Percentiles rank a stretch among this genome's conserved stretches.
Conservation (phyloP, 2,888 invertebrate species). For the Anorthoa munda region DNA sequence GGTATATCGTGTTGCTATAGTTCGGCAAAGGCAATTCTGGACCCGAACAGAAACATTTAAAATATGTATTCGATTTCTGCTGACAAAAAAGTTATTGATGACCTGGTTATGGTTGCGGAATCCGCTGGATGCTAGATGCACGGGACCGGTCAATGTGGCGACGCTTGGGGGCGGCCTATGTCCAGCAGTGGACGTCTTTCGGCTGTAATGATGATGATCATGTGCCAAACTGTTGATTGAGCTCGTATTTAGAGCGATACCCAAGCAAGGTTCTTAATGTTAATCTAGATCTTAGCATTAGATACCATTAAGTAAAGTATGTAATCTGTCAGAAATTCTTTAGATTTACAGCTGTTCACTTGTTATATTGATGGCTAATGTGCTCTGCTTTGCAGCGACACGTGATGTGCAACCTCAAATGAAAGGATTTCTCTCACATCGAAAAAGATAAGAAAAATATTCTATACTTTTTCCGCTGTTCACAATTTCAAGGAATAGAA, state of each 20-base stretch:
- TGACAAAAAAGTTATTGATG: no score
- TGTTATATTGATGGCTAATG: background rate
- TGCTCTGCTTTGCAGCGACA: constrained; percentile 1
- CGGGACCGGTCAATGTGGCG: no score
- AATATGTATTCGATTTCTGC: background rate
- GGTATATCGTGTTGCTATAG: background rate
- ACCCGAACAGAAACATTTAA: background rate
- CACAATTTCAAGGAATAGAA: constrained; percentile 3
- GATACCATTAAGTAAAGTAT: background rate
- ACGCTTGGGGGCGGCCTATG: no score
- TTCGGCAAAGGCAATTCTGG: background rate
- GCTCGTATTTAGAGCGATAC: background rate
- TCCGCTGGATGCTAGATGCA: no score
- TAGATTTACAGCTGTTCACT: background rate
- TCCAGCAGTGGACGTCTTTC: no score
- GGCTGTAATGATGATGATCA: no score
- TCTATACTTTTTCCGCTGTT: background rate
- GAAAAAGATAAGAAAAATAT: background rate
- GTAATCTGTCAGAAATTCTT: background rate
- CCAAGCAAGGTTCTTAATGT: background rate
- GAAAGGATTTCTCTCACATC: background rate
- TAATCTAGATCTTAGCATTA: background rate
- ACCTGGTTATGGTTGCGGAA: no score
- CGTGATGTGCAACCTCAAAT: background rate
- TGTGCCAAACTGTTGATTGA: background rate